phyloP scores from a whole-genome alignment of 2,888 invertebrate species.

The Hetaerina titia region DNA sequence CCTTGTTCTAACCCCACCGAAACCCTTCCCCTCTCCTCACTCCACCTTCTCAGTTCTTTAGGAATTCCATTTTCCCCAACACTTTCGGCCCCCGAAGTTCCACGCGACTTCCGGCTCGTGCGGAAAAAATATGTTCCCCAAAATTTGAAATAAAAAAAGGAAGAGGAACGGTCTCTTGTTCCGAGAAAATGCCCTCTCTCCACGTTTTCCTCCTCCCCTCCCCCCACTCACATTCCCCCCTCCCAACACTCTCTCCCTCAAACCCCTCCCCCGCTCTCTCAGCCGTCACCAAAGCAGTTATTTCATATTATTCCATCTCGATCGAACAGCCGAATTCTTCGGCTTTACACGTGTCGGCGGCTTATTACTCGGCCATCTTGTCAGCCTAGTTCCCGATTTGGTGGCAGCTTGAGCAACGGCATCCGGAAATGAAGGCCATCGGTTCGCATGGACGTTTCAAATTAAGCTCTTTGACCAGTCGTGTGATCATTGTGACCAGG shows the following conservation, averaged over 20 bases:
- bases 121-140: constrained; percentile 41
- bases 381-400: too few species aligned
- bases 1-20: background rate
- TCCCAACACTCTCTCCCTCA: background rate
- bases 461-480: too few species aligned
- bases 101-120: constrained; percentile 65
- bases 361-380: too few species aligned
- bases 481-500: too few species aligned
- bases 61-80: constrained; percentile 61
- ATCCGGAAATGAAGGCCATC: too few species aligned
- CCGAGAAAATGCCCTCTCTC: background rate
- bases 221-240: background rate
- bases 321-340: too few species aligned
- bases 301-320: background rate
- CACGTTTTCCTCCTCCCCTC: background rate
- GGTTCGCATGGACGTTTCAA: too few species aligned
- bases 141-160: constrained; percentile 20
- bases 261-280: background rate
- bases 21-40: background rate
- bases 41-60: background rate
- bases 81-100: constrained; percentile 4
- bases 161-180: background rate
- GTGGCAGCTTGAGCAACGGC: too few species aligned
- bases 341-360: too few species aligned
- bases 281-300: background rate